Evolutionary conservation across 2,888 invertebrate genomes (phyloP).

Genomic region (Chrysodeixis includens): DNA sequence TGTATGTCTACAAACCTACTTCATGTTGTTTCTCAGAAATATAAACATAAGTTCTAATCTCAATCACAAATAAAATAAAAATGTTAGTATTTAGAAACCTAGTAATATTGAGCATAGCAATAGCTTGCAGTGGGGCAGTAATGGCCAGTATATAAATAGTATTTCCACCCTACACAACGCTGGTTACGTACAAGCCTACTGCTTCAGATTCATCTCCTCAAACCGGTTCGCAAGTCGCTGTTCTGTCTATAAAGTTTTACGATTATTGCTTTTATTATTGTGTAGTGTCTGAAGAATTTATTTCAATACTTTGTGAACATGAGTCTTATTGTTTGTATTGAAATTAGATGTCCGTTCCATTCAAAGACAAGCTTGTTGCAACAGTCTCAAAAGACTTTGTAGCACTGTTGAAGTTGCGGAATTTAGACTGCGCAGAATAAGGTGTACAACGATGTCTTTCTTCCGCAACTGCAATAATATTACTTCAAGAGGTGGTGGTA

Average conservation of each 20-base stretch:
- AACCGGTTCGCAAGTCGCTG: constrained; percentile 45
- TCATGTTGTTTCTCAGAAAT: neutral
- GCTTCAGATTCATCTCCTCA: constrained; percentile 18
- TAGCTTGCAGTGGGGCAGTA: no score
- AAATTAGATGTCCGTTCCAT: neutral
- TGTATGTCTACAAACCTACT: neutral
- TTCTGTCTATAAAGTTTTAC: constrained; percentile 43
- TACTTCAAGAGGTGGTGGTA: no score
- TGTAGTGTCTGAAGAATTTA: neutral
- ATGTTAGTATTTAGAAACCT: no score
- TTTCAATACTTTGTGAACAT: neutral
- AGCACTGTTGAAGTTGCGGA: no score
- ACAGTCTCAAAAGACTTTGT: no score
- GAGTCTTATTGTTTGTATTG: neutral
- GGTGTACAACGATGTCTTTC: no score
- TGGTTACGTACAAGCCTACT: neutral
- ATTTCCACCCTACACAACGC: neutral
- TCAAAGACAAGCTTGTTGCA: neutral
- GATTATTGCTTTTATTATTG: constrained; percentile 19
- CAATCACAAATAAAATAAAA: neutral
- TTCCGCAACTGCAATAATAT: no score
- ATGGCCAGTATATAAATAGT: neutral
- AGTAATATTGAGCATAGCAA: no score
- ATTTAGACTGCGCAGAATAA: no score
- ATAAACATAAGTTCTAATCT: no score